These are phyloP conservation scores for Entomyzon cyanotis DNA, from an alignment of 2,113 vertebrate genomes.

Conservation along the genomic window DNA sequence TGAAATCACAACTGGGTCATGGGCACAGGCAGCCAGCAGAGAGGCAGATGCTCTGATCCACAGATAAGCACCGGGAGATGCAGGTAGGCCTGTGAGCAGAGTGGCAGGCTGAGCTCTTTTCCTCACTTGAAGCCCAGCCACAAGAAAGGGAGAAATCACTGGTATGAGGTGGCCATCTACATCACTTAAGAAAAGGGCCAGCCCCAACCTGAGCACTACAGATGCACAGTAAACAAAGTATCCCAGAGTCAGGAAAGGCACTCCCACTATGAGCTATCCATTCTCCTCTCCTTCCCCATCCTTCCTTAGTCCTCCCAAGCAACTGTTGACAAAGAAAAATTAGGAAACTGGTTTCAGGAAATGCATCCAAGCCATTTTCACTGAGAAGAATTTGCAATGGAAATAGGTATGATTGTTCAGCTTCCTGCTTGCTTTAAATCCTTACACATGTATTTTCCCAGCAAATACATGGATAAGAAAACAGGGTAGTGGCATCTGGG, in stretches of 20 bases:
- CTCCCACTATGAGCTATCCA: not conserved
- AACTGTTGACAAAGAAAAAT: not conserved
- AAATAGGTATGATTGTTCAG: not conserved
- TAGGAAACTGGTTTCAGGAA: conserved; percentile 10
- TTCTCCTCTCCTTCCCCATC: not conserved
- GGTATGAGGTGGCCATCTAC: not conserved
- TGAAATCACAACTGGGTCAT: conserved; percentile 10
- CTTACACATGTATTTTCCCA: not conserved
- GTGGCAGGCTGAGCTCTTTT: not conserved
- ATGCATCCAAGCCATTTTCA: not conserved
- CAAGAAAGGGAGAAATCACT: not conserved
- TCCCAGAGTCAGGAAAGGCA: not conserved
- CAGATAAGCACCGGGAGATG: not conserved
- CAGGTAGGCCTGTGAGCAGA: not conserved
- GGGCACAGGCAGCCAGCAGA: not conserved
- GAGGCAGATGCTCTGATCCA: not conserved
- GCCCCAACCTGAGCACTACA: not conserved
- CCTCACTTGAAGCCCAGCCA: not conserved
- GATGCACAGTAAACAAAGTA: not conserved
- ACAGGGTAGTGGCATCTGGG: not conserved
- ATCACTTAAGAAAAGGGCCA: not conserved
- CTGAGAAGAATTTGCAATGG: conserved; percentile 15
- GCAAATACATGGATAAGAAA: not conserved
- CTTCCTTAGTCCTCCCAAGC: not conserved
- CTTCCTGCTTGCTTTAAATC: conserved; percentile 13